Evolutionary conservation across 2,797 vertebrate species (phyloP), one percentile per base, ranked within the genome.

Genomic region (Cetoscarus ocellatus): DNA sequence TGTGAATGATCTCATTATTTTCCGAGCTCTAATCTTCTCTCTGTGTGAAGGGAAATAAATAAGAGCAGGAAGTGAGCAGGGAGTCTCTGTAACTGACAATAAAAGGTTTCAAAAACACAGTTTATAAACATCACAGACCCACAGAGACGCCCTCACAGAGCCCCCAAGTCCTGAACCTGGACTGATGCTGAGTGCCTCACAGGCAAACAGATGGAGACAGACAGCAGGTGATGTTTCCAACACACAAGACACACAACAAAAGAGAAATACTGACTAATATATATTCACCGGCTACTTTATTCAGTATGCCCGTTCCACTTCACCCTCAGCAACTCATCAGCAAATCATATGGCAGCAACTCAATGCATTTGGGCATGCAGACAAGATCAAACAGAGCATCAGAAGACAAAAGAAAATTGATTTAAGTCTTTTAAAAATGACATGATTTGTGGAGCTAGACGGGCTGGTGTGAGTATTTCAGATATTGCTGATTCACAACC

Each of bases 121-220:
- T 7, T 8, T n/a, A 52, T 67, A 6, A 56, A 44, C 38, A 34
- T 55, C 10, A 10, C 64, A 5, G 39, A 42, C 27, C 62, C 70
- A 38, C 57, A 8, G 36, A 27, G 74, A 59, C 42, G 38, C 51
- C 53, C 64, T 1, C 13, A 55, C 14, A 15, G 34, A 19, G 34
- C 5, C 62, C n/a, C 61, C 63, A 57, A 35, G 75, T 53, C 53
- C 71, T 54, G 42, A 70, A 70, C 56, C 48, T 27, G 10, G 43
- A 15, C 57, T 11, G 49, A 27, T 13, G 43, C 73, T 12, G 71
- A 47, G 27, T 40, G 71, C 54, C 67, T 17, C 43, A 75, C 56
- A 82, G 71, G 68, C 68, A 52, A 74, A 70, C 82, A 80, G 69
- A 82, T 84, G 76, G 80, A 13, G 70, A 55, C 55, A 14, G 54